Evolutionary conservation across 2,113 vertebrate species (phyloP).

Genomic region (Myiopsitta monachus): DNA sequence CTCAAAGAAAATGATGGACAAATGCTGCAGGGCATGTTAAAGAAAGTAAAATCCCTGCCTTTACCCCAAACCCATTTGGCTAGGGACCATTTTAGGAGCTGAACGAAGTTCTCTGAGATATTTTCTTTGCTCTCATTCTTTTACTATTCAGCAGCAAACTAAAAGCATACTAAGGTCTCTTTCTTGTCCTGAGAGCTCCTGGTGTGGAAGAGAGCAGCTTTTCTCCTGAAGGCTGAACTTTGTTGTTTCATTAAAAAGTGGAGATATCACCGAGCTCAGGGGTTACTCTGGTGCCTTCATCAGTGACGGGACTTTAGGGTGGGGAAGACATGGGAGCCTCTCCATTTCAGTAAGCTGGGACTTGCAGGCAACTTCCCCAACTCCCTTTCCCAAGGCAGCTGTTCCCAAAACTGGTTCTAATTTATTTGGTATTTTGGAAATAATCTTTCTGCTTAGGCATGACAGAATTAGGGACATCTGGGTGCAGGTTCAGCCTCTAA

Average conservation of each 20-base stretch:
- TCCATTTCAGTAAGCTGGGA: neutral
- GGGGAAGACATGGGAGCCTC: neutral
- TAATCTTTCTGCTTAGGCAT: neutral
- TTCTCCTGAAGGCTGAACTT: neutral
- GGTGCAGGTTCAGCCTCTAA: neutral
- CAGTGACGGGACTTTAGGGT: neutral
- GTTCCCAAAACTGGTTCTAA: neutral
- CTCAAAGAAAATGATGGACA: constrained; percentile 48
- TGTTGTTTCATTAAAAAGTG: neutral
- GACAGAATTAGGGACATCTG: neutral
- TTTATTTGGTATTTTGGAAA: neutral
- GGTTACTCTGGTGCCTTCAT: neutral
- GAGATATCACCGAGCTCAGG: neutral
- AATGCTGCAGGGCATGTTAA: constrained; percentile 22
- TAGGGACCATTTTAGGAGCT: neutral
- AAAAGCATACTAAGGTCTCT: neutral
- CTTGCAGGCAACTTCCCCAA: neutral
- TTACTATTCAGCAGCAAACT: neutral
- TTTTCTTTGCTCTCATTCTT: neutral
- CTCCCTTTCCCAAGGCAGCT: neutral
- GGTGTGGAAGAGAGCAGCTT: neutral
- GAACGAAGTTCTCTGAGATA: neutral
- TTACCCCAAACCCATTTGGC: neutral
- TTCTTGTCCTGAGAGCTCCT: neutral
- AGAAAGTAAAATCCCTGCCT: neutral